Conservation (phyloP, 1,140 invertebrate genomes). For the Metaphire vulgaris region DNA sequence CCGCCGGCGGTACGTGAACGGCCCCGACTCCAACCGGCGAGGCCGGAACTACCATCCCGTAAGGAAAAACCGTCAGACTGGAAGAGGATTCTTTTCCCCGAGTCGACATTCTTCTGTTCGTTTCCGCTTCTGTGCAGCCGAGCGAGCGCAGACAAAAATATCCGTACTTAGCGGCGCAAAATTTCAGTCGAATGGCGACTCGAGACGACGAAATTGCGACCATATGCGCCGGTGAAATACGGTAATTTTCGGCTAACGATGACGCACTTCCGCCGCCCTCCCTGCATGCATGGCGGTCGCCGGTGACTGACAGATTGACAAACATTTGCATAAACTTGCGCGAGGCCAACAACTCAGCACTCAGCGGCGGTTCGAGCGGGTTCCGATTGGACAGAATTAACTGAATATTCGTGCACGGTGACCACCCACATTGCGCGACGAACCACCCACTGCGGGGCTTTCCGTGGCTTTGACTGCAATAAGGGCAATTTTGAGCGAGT, state of each 20-base stretch:
- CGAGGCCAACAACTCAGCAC: too few species aligned
- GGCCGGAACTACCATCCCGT: not conserved
- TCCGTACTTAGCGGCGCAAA: not conserved
- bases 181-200: not conserved
- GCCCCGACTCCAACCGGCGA: not conserved
- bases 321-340: not conserved
- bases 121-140: too few species aligned
- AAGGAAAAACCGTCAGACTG: not conserved
- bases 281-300: not conserved
- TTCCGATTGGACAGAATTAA: not conserved
- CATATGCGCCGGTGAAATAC: not conserved
- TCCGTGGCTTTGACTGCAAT: too few species aligned
- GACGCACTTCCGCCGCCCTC: not conserved
- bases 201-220: not conserved
- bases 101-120: not conserved
- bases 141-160: too few species aligned
- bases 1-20: not conserved
- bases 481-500: too few species aligned
- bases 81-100: not conserved
- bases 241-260: not conserved
- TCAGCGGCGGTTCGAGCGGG: not conserved
- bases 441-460: too few species aligned
- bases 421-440: not conserved
- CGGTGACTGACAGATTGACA: not conserved
- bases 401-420: not conserved